Percentiles rank a stretch among this genome's conserved stretches.
Evolutionary conservation across 2,888 invertebrate species (phyloP).

Genomic region (Drosophila putrida): DNA sequence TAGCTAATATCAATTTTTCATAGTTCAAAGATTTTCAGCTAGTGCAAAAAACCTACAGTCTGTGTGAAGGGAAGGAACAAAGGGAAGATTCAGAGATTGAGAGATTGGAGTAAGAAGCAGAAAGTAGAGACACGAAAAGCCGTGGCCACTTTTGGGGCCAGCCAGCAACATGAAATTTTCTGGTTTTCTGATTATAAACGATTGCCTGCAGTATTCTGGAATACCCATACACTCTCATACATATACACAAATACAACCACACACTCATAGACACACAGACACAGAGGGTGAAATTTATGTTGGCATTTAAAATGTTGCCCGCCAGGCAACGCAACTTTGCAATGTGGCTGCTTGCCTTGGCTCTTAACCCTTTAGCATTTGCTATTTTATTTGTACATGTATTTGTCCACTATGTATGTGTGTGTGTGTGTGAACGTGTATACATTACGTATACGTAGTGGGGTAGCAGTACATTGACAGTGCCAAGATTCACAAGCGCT

Average conservation of each 20-base stretch:
- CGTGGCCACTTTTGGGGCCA: constrained; percentile 57
- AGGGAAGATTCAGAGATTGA: constrained; percentile 2
- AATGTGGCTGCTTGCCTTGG: constrained; percentile 17
- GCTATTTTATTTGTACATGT: constrained; percentile 49
- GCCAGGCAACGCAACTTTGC: constrained; percentile 47
- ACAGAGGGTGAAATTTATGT: constrained; percentile 56
- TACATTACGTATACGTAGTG: constrained; percentile 50
- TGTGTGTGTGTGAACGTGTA: constrained; percentile 13
- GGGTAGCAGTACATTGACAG: constrained; percentile 48
- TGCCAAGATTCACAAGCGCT: constrained; percentile 52
- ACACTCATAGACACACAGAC: constrained; percentile 14
- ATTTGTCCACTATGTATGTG: background rate
- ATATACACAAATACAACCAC: constrained; percentile 24
- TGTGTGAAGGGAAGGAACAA: background rate
- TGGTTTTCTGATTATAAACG: constrained; percentile 79
- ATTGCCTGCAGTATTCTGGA: constrained; percentile 69
- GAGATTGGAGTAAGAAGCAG: background rate
- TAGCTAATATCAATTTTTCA: constrained; percentile 82
- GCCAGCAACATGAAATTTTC: constrained; percentile 74
- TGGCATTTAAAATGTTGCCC: constrained; percentile 69
- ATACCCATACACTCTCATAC: constrained; percentile 11
- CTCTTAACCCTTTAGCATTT: constrained; percentile 48
- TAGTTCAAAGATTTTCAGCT: constrained; percentile 80
- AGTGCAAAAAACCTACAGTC: constrained; percentile 45
- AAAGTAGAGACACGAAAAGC: constrained; percentile 16